Percentiles rank a stretch among this genome's conserved stretches.
phyloP scores from a whole-genome alignment of 2,113 vertebrate species.

The Thalassoma bifasciatum region DNA sequence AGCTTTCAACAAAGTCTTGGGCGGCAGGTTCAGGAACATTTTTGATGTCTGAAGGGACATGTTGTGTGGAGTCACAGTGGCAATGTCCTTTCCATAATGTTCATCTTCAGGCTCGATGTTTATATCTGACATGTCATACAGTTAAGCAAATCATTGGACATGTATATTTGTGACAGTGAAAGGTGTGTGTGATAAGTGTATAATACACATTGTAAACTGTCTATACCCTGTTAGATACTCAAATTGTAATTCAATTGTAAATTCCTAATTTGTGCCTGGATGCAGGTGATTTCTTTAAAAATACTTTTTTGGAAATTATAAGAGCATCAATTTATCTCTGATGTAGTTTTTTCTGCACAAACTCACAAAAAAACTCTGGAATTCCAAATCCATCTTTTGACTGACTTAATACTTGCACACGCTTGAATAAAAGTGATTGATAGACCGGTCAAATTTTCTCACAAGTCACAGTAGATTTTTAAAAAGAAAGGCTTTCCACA shows the following conservation, averaged over 20 bases:
- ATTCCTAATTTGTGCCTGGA: conserved; percentile 61
- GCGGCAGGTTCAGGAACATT: conserved; percentile 41
- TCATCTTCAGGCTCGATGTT: conserved; percentile 48
- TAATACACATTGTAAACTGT: too few species aligned
- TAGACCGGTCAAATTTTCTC: conserved; percentile 43
- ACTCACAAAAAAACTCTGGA: conserved; percentile 28
- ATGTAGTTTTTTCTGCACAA: conserved; percentile 1
- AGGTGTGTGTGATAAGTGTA: conserved; percentile 43
- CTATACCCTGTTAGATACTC: too few species aligned
- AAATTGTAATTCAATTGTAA: conserved; percentile 31
- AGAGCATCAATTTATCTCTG: conserved; percentile 35
- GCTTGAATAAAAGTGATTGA: conserved; percentile 53
- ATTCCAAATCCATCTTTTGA: conserved; percentile 47
- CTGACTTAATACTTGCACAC: conserved; percentile 38
- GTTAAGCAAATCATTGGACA: conserved; percentile 50
- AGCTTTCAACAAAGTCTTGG: conserved; percentile 16
- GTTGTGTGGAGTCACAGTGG: background rate
- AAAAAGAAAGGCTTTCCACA: conserved; percentile 45
- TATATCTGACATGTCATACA: conserved; percentile 44
- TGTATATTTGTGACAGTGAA: conserved; percentile 50
- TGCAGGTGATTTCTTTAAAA: conserved; percentile 63
- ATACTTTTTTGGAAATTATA: conserved; percentile 27
- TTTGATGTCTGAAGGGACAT: conserved; percentile 40
- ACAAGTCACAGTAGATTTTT: conserved; percentile 47
- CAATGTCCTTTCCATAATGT: conserved; percentile 32